Evolutionary conservation across 2,797 vertebrate species (phyloP), one percentile per base, ranked within the genome.

Genomic region (Cirrhinus mrigala): DNA sequence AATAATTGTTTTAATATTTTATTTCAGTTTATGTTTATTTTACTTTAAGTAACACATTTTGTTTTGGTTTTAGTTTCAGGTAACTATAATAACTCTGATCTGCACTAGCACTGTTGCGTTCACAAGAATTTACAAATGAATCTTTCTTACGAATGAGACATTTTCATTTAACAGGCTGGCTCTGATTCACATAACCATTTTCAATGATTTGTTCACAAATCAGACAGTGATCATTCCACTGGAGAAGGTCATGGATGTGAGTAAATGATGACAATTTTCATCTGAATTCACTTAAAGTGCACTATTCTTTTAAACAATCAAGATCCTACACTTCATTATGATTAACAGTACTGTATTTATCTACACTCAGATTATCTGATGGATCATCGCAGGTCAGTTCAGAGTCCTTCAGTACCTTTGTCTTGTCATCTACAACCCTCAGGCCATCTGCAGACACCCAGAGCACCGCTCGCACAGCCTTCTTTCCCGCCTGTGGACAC

Each of bases 401-500:
- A 29, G 11, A 73, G 46, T 83, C 22, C 11, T 54, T 40, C 74
- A 64, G 78, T 95, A 99, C 98, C 98, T 99, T 99, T 84, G 98
- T 99, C 95, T 98, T 99, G 92, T 99, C 98, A 87, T 99, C 98
- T 90, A 99, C 98, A 22, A 99, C 98, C 82, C 98, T 94, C 75
- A 99, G 97, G 90, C 98, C 98, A 86, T 99, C 98, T 33, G 98
- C 98, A 0, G 98, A 99, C 81, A 99, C 98, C 98, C 97, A 99
- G 78, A 99, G 92, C 90, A 99, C 97, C 0, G 98, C 98, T 79
- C 97, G 97, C 89, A 99, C 97, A 0, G 97, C 95, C 91, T 99
- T 99, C 96, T 98, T 99, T 90, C 98, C 98, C 33, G 96, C 96
- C 98, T 99, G 96, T 82, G 10, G 33, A 79, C 46, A 69, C 37